Evolutionary conservation across 2,113 vertebrate genomes (phyloP), one percentile per base, ranked within the genome.

Genomic region (Ptychochromis oligacanthus): DNA sequence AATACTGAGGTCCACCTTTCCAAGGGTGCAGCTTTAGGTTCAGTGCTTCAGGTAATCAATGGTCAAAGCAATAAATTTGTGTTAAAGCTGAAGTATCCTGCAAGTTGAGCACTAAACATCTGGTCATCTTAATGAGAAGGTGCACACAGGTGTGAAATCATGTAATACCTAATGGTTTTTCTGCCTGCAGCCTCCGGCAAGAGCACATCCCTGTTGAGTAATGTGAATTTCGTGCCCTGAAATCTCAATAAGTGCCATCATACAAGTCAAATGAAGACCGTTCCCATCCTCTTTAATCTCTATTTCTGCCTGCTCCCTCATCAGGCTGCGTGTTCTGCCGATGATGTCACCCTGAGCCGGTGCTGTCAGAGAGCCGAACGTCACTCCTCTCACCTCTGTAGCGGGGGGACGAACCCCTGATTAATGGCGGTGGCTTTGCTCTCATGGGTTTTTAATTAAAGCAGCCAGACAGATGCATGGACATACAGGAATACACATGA

Each of bases 401-500:
- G 49, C 2, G 5, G 60, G 18, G 70, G 52, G 57, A 77, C 11
- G 0, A n/a, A 62, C 28, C n/a, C 11, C 84, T 93, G 91, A 94
- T 91, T 92, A 88, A 94, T 90, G 88, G 36, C 85, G 54, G 1
- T 22, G 24, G 38, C 84, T 82, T 12, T 58, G 70, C 81, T 81
- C 87, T 79, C 77, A 77, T 81, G 74, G 84, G 52, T 67, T 89
- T 93, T 92, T 89, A 92, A 94, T 94, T 82, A 89, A 90, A 85
- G 85, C 83, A 5, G 26, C 60, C 61, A 67, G 75, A 88, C 65
- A 83, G 52, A 83, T 78, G 26, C 26, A 80, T 65, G 28, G 49
- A 80, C 60, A 60, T 22, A 60, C 46, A 52, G 54, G 17, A 17
- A 0, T 46, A 72, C 49, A 52, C 82, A 79, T 52, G 14, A 72